Evolutionary conservation across 1,140 invertebrate genomes (phyloP).

Genomic region (Goniozus legneri): DNA sequence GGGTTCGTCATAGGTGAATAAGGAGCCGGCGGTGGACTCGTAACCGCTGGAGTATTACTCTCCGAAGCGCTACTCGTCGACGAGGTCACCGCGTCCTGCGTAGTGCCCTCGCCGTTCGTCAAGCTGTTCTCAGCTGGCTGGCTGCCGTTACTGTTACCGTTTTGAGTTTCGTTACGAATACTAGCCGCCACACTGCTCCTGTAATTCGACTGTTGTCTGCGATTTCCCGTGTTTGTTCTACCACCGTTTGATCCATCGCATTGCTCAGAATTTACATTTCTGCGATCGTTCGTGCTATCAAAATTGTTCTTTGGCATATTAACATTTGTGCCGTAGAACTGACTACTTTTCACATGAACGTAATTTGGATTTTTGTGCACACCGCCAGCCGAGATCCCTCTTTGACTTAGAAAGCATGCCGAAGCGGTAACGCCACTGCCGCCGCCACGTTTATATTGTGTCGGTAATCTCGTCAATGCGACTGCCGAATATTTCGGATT

Average conservation of each 20-base stretch:
- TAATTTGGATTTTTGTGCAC: too few species aligned
- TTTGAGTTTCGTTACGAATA: slow-evolving; percentile 11
- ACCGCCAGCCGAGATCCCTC: too few species aligned
- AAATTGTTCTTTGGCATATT: too few species aligned
- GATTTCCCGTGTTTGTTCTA: too few species aligned
- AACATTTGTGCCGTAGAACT: too few species aligned
- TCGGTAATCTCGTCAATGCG: slow-evolving; percentile 17
- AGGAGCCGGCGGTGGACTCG: slow-evolving; percentile 40
- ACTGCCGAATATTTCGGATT: slow-evolving; percentile 19
- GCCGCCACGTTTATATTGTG: slow-evolving; percentile 21
- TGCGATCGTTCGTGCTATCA: slow-evolving; percentile 18
- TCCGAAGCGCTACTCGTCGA: slow-evolving; percentile 5
- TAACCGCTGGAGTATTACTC: too few species aligned
- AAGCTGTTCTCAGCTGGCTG: too few species aligned
- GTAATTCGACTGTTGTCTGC: too few species aligned
- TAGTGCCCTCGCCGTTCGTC: neutral
- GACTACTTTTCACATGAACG: too few species aligned
- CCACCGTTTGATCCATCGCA: too few species aligned
- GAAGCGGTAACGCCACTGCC: too few species aligned
- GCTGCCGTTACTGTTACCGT: slow-evolving; percentile 3
- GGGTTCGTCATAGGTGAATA: slow-evolving; percentile 41
- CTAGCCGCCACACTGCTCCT: too few species aligned
- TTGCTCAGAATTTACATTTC: slow-evolving; percentile 2
- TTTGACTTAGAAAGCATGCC: slow-evolving; percentile 21
- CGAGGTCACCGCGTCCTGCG: neutral